phyloP scores from a whole-genome alignment of 2,888 invertebrate species.

The Athalia rosae region DNA sequence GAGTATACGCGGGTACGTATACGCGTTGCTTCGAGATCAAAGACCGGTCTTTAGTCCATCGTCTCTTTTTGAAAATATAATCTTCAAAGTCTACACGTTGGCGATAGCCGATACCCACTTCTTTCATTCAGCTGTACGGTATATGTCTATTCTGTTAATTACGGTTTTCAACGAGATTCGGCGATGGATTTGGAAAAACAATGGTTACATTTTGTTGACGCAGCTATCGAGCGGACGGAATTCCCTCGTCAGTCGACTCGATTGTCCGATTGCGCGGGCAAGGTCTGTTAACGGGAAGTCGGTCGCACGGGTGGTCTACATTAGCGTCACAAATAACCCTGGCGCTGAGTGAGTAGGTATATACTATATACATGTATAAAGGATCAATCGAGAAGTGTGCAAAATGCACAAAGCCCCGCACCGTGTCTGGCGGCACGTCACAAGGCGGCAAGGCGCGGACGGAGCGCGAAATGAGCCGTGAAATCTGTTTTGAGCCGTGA shows the following conservation, averaged over 20 bases:
- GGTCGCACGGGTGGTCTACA: conserved; percentile 28
- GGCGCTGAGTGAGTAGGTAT: conserved; percentile 19
- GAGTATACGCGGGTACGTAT: neutral
- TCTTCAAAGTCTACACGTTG: neutral
- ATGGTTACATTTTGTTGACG: conserved; percentile 1
- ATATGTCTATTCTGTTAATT: too few relatives aligned
- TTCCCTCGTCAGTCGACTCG: conserved; percentile 24
- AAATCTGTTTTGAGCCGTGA: conserved; percentile 44
- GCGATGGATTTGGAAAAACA: neutral
- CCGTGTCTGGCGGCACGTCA: conserved; percentile 32
- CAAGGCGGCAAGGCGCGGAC: conserved; percentile 39
- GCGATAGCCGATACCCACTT: neutral
- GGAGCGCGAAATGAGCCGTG: conserved; percentile 45
- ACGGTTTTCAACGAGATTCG: too few relatives aligned
- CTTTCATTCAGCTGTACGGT: too few relatives aligned
- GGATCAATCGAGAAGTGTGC: conserved; percentile 39
- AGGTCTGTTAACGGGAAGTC: conserved; percentile 1
- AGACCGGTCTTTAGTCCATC: conserved; percentile 14
- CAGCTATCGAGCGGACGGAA: neutral
- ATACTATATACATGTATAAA: too few relatives aligned
- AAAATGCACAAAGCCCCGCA: conserved; percentile 41
- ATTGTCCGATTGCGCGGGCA: conserved; percentile 12
- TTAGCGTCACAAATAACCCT: conserved; percentile 32
- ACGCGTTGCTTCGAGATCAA: conserved; percentile 12
- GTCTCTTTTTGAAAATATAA: neutral